These are phyloP conservation scores for Uloborus diversus DNA, from an alignment of 1,140 invertebrate genomes.

Conservation along the genomic window DNA sequence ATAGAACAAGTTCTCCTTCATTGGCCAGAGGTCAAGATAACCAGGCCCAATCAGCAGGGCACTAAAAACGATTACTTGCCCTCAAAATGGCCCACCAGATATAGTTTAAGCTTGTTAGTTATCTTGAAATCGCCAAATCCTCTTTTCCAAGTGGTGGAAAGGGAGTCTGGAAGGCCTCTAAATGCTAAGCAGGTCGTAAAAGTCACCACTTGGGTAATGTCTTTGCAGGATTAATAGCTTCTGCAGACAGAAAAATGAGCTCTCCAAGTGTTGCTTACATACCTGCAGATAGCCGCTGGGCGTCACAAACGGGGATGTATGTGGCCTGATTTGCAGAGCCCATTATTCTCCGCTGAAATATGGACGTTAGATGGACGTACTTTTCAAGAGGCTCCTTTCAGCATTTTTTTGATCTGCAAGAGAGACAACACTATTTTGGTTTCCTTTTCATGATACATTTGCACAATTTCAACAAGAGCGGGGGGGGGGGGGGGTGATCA, in stretches of 20 bases:
- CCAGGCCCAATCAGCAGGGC: conserved; percentile 44
- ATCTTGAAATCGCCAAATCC: not conserved
- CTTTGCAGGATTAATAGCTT: conserved; percentile 33
- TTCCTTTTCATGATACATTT: no score
- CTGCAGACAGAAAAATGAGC: not conserved
- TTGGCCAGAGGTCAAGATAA: conserved; percentile 52
- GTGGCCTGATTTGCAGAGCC: conserved; percentile 22
- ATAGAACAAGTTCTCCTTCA: conserved; percentile 37
- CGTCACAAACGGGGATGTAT: conserved; percentile 30
- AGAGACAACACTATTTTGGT: no score
- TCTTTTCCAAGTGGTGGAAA: not conserved
- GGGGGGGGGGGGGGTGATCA: no score
- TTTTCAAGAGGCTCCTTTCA: no score
- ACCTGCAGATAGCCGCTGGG: conserved; percentile 8
- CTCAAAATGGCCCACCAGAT: conserved; percentile 1
- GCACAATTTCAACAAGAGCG: no score
- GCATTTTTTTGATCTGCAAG: no score
- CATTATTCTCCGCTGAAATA: not conserved
- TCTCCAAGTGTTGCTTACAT: not conserved
- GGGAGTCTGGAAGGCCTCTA: not conserved
- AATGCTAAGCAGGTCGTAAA: conserved; percentile 53
- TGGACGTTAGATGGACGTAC: not conserved
- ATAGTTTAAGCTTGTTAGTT: conserved; percentile 10
- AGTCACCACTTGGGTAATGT: conserved; percentile 45
- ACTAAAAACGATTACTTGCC: conserved; percentile 16